These are phyloP conservation scores for Sarcophilus harrisii DNA, from an alignment of 2,797 vertebrate species.

Conservation along the genomic window DNA sequence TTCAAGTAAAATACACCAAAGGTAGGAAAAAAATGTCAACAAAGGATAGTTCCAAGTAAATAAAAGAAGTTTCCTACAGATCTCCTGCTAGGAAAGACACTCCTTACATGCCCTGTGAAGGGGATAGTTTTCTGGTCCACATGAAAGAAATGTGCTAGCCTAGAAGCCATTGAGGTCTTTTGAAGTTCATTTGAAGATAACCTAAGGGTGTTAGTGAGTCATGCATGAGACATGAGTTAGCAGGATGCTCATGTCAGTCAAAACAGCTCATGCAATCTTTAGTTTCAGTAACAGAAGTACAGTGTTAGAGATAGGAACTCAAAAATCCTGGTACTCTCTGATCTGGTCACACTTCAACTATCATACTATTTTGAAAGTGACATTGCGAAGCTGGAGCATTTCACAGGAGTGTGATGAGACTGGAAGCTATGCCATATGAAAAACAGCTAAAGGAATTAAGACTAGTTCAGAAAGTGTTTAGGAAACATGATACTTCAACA, in stretches of 20 bases:
- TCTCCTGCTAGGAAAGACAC: neutral
- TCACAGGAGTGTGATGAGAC: neutral
- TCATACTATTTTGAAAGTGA: neutral
- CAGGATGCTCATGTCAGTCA: neutral
- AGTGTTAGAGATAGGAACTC: neutral
- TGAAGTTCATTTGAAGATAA: neutral
- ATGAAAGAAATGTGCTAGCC: neutral
- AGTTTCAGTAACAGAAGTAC: neutral
- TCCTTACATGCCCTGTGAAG: neutral
- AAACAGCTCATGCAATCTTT: neutral
- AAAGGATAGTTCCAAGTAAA: neutral
- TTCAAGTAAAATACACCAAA: neutral
- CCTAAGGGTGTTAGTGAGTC: neutral
- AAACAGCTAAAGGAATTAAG: neutral
- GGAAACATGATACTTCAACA: neutral
- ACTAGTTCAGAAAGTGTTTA: neutral
- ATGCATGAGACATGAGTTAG: neutral
- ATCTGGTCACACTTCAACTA: neutral
- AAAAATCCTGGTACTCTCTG: neutral
- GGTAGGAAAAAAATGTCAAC: neutral
- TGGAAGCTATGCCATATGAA: neutral
- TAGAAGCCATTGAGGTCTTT: neutral
- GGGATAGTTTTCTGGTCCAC: neutral
- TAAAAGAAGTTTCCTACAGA: neutral
- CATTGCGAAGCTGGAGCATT: neutral